Conservation (phyloP, 2,113 vertebrate species). For the Litocranius walleri region DNA sequence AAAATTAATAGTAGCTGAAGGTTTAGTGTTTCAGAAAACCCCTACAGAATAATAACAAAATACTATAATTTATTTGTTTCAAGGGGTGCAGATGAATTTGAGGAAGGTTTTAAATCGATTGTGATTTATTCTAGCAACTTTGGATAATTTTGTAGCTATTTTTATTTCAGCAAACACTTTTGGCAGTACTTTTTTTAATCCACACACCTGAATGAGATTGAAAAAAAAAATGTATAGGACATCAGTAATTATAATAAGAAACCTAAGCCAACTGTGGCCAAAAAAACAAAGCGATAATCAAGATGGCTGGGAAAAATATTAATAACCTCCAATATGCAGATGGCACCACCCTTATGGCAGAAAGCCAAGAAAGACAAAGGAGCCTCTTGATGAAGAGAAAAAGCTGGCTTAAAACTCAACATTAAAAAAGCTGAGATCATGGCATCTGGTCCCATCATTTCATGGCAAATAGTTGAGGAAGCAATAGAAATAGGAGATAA, state of each 20-base stretch:
- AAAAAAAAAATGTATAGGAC: background rate
- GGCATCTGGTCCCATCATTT: background rate
- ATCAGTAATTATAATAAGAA: background rate
- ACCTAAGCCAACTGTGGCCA: background rate
- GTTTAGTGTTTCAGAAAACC: background rate
- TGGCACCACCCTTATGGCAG: background rate
- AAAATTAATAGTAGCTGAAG: slow-evolving; percentile 15
- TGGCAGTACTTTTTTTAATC: background rate
- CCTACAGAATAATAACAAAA: background rate
- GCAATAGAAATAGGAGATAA: background rate
- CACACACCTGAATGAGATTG: background rate
- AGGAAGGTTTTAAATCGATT: background rate
- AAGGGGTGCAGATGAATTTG: background rate
- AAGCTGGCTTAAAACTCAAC: background rate
- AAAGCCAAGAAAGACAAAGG: background rate
- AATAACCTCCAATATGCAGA: background rate
- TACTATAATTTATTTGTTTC: background rate
- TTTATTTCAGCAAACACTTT: background rate
- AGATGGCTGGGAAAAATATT: background rate
- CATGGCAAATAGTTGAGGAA: background rate
- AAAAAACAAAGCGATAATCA: background rate
- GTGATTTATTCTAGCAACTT: background rate
- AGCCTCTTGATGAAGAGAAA: background rate
- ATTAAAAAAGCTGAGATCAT: background rate
- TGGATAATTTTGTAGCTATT: background rate